Percentiles rank a stretch among this genome's conserved stretches.
Evolutionary conservation across 2,888 invertebrate species (phyloP).

Genomic region (Stenurella melanura): DNA sequence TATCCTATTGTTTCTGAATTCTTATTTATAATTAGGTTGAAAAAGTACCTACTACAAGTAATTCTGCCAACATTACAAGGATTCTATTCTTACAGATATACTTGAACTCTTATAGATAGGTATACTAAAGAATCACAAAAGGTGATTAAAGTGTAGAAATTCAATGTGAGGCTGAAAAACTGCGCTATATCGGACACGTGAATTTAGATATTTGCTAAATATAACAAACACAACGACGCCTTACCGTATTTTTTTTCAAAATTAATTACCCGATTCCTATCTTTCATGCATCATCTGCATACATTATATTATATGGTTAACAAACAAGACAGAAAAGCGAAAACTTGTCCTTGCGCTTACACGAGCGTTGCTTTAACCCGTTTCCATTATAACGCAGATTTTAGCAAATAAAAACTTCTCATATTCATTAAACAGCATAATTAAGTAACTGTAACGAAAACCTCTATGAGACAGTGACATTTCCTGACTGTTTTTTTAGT

Average conservation of each 20-base stretch:
- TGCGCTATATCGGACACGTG: not conserved
- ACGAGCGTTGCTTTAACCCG: not conserved
- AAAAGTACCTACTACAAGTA: too few species aligned
- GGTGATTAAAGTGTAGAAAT: too few species aligned
- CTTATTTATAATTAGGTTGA: too few species aligned
- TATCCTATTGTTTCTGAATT: too few species aligned
- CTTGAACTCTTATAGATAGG: too few species aligned
- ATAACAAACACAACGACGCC: not conserved
- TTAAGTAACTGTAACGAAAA: constrained; percentile 58
- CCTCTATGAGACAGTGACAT: constrained; percentile 61
- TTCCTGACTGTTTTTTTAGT: constrained; percentile 26
- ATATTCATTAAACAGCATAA: constrained; percentile 46
- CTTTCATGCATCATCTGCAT: constrained; percentile 31
- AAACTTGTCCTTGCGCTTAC: constrained; percentile 32
- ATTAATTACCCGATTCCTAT: constrained; percentile 22
- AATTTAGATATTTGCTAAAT: not conserved
- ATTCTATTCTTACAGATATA: too few species aligned
- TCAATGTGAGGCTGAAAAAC: not conserved
- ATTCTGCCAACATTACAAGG: too few species aligned
- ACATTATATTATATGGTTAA: constrained; percentile 22
- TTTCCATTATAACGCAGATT: constrained; percentile 4
- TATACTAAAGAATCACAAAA: too few species aligned
- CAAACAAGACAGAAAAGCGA: constrained; percentile 24
- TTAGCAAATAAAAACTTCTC: constrained; percentile 6
- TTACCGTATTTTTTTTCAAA: not conserved